phyloP scores from a whole-genome alignment of 2,797 vertebrate species.

The Ctenosaura bakeri region DNA sequence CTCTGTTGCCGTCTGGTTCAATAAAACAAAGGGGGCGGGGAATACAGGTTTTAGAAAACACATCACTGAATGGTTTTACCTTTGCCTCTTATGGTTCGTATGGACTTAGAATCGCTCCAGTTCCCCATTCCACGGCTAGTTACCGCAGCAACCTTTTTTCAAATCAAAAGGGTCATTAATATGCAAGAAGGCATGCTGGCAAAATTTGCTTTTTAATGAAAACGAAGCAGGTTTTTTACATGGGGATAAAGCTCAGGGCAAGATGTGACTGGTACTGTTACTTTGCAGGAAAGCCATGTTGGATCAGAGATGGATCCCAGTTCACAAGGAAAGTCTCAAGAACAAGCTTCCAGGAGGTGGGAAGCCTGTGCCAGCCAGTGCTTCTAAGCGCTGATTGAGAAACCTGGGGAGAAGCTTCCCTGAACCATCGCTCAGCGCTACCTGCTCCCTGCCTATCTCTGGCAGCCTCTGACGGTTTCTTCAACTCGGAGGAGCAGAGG shows the following conservation, averaged over 20 bases:
- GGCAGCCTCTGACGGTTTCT: neutral
- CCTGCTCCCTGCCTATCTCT: neutral
- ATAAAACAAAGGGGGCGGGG: neutral
- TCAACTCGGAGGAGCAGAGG: neutral
- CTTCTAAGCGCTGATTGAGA: neutral
- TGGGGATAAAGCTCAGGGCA: conserved; percentile 48
- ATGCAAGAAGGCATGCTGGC: neutral
- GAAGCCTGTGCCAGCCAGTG: neutral
- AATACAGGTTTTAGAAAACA: too few species aligned
- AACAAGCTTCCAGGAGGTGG: neutral
- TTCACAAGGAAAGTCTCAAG: neutral
- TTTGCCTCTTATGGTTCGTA: conserved; percentile 90
- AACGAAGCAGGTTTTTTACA: neutral
- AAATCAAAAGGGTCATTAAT: conserved; percentile 66
- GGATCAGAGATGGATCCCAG: conserved; percentile 29
- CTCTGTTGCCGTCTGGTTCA: rapidly evolving
- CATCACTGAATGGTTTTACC: conserved; percentile 59
- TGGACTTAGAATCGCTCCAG: conserved; percentile 92
- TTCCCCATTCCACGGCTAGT: conserved; percentile 94
- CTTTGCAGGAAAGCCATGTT: conserved; percentile 59
- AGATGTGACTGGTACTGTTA: conserved; percentile 52
- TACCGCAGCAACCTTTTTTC: conserved; percentile 91
- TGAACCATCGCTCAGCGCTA: neutral
- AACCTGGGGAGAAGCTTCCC: neutral
- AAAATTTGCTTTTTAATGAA: neutral